These are phyloP conservation scores for Anastrepha ludens DNA, from an alignment of 1,140 invertebrate genomes.

Conservation along the genomic window DNA sequence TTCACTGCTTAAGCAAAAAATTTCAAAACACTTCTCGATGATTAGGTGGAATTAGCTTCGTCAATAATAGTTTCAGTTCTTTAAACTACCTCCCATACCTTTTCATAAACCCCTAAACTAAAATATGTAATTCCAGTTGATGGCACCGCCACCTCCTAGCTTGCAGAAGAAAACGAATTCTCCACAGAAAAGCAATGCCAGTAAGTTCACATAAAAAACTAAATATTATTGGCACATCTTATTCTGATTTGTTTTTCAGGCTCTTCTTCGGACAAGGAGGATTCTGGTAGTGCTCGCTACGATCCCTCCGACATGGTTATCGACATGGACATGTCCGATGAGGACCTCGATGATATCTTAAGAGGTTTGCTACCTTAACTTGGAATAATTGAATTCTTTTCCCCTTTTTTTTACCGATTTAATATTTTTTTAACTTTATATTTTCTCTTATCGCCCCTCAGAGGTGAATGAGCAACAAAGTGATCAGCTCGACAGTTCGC, in stretches of 20 bases:
- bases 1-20: too few species aligned
- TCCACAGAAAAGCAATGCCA: slow-evolving; percentile 74
- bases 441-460: slow-evolving; percentile 52
- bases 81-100: neutral
- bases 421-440: neutral
- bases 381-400: neutral
- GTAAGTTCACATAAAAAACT: slow-evolving; percentile 58
- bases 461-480: slow-evolving; percentile 61
- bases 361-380: slow-evolving; percentile 62
- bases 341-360: slow-evolving; percentile 75
- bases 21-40: too few species aligned
- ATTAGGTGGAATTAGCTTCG: too few species aligned
- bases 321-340: slow-evolving; percentile 85
- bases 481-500: slow-evolving; percentile 34
- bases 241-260: slow-evolving; percentile 57
- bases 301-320: slow-evolving; percentile 78
- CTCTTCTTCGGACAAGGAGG: slow-evolving; percentile 69
- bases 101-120: neutral
- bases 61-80: neutral
- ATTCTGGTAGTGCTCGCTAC: slow-evolving; percentile 64
- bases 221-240: neutral
- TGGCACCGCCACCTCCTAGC: slow-evolving; percentile 12
- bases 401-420: neutral
- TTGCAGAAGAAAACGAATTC: slow-evolving; percentile 47
- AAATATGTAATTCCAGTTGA: slow-evolving; percentile 4